These are phyloP conservation scores for Istiophorus platypterus DNA, from an alignment of 2,113 vertebrate species.

Conservation along the genomic window DNA sequence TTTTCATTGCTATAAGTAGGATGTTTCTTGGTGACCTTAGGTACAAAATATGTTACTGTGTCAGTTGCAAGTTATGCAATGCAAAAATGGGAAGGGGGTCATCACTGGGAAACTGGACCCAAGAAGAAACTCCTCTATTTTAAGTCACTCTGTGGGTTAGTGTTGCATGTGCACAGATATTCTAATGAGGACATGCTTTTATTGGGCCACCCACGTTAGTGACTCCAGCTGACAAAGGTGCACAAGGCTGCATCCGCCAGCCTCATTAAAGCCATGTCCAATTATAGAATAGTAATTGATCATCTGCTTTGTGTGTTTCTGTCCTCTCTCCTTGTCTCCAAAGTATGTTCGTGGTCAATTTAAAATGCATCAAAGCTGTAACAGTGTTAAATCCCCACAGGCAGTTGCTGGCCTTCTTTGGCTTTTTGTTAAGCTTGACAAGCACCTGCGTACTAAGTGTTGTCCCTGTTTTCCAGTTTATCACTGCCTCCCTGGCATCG, in stretches of 20 bases:
- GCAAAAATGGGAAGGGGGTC: slow-evolving; percentile 32
- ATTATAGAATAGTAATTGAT: slow-evolving; percentile 86
- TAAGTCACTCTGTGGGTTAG: slow-evolving; percentile 55
- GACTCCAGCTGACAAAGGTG: slow-evolving; percentile 79
- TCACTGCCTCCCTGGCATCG: slow-evolving; percentile 29
- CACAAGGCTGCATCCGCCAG: slow-evolving; percentile 79
- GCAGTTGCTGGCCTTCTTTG: slow-evolving; percentile 70
- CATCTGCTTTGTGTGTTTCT: slow-evolving; percentile 77
- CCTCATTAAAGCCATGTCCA: slow-evolving; percentile 84
- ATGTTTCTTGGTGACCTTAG: neutral
- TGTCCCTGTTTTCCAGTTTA: slow-evolving; percentile 50
- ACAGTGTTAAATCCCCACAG: slow-evolving; percentile 74
- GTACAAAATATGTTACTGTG: slow-evolving; percentile 33
- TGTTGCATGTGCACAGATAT: slow-evolving; percentile 71
- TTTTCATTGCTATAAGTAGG: neutral
- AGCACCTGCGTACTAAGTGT: slow-evolving; percentile 72
- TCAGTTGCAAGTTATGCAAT: slow-evolving; percentile 26
- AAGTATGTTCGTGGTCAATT: slow-evolving; percentile 80
- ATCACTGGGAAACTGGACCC: slow-evolving; percentile 36
- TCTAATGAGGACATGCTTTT: slow-evolving; percentile 78
- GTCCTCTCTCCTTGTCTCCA: slow-evolving; percentile 72
- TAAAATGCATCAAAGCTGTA: slow-evolving; percentile 78
- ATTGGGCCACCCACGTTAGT: slow-evolving; percentile 76
- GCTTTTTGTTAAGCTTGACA: slow-evolving; percentile 69
- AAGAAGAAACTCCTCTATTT: slow-evolving; percentile 44